Evolutionary conservation across 2,113 vertebrate genomes (phyloP).

Genomic region (Clupea harengus): DNA sequence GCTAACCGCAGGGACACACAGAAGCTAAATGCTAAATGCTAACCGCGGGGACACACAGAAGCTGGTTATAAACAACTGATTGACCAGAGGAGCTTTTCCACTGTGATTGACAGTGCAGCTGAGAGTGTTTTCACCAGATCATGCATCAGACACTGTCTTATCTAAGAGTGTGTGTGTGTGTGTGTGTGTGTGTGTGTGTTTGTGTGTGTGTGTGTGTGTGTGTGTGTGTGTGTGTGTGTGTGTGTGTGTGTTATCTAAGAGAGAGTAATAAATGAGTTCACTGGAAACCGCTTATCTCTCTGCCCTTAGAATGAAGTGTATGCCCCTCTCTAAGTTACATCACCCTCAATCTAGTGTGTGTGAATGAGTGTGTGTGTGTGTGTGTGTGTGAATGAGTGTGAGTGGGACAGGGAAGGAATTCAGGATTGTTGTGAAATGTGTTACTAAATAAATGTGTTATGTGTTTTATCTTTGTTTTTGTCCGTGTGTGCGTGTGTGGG

Average conservation of each 20-base stretch:
- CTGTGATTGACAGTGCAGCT: neutral
- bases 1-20: too few relatives aligned
- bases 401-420: too few relatives aligned
- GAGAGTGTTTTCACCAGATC: neutral
- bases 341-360: neutral
- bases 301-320: neutral
- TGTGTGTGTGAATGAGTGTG: slow-evolving; percentile 79
- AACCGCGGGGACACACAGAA: too few relatives aligned
- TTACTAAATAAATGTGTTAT: too few relatives aligned
- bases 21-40: too few relatives aligned
- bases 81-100: too few relatives aligned
- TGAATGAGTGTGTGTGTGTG: neutral
- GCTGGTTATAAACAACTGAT: too few relatives aligned
- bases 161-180: neutral
- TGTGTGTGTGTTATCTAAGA: neutral
- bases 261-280: neutral
- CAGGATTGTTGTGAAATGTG: too few relatives aligned
- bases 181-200: neutral
- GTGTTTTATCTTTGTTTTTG: too few relatives aligned
- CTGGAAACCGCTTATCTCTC: neutral
- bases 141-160: neutral
- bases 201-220: neutral
- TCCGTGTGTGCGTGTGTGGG: neutral
- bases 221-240: neutral
- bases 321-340: neutral